Base-by-base conservation (phyloP, 2,113 vertebrate species). In the Dasyurus viverrinus region DNA sequence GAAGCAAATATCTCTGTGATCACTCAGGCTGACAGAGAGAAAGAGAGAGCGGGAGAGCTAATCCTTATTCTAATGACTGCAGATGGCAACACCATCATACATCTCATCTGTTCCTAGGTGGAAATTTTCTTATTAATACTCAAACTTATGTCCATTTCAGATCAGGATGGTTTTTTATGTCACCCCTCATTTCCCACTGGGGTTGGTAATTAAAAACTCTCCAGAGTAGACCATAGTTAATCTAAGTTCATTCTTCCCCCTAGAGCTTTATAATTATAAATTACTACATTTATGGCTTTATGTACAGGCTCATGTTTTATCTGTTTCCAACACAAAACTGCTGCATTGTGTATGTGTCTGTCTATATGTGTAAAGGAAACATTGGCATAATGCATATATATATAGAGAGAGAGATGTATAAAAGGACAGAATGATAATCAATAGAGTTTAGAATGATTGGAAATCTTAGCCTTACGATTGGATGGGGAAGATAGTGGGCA, bases 1-100 rank as follows among this genome's bases (percentile, higher is more conserved):
- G 97, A 98, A 97, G 89, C 90, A 98, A 98, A 97, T 96, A 97
- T 96, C 97, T 96, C 92, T 97, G 93, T 97, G 97, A 98, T 97
- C 96, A 96, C 68, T 98, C 95, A 97, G 92, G 92, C 94, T 97
- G 96, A 98, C n/a, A 97, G 95, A 42, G 8, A 96, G 95, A 96
- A 93, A 91, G 48, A 90, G 89, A 54, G 94, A 98, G 54, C 52
- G 93, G 54, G 52, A 94, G 94, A 98, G 92, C 94, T 97, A 96
- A 98, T 97, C 94, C 0, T 0, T 95, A 93, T 95, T 98, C 92
- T 97, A 97, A 98, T 96, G 95, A 97, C 95, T 97, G 68, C 96
- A 98, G 96, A 98, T 97, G 96, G 96, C 94, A 98, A 97, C 95
- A 93, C 96, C 91, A 93, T 97, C 96, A 84, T 95, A 96, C n/a